These are phyloP conservation scores for Iselma pallidipennis DNA, from an alignment of 2,888 invertebrate genomes.

Conservation along the genomic window DNA sequence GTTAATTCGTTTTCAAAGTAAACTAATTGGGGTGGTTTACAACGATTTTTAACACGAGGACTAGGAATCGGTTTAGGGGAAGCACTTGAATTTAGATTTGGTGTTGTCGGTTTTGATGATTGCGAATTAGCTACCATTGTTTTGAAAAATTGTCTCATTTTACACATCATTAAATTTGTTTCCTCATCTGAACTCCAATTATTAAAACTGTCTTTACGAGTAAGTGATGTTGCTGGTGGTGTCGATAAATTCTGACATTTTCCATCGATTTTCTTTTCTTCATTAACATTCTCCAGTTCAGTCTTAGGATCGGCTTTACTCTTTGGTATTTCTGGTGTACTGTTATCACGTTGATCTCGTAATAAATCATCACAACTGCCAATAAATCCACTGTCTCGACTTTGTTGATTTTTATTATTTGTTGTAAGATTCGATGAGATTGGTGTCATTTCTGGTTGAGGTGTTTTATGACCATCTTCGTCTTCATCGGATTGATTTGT, in stretches of 20 bases:
- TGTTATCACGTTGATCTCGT: slow-evolving; percentile 64
- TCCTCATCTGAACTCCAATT: slow-evolving; percentile 95
- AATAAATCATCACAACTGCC: slow-evolving; percentile 86
- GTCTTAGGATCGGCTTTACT: slow-evolving; percentile 47
- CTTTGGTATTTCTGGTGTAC: slow-evolving; percentile 39
- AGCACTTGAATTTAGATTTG: slow-evolving; percentile 46
- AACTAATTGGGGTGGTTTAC: slow-evolving; percentile 82
- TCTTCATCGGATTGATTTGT: slow-evolving; percentile 66
- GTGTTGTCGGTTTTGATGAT: slow-evolving; percentile 60
- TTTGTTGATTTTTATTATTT: slow-evolving; percentile 77
- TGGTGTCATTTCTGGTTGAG: slow-evolving; percentile 65
- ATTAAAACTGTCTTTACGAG: slow-evolving; percentile 87
- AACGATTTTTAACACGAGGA: slow-evolving; percentile 64
- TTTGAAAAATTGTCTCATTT: slow-evolving; percentile 91
- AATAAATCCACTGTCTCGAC: slow-evolving; percentile 86
- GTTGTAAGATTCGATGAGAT: slow-evolving; percentile 62
- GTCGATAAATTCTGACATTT: slow-evolving; percentile 42
- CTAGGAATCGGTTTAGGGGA: slow-evolving; percentile 59
- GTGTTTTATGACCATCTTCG: slow-evolving; percentile 69
- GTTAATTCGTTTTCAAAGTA: slow-evolving; percentile 91
- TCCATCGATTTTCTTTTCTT: slow-evolving; percentile 63
- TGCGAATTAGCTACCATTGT: slow-evolving; percentile 76
- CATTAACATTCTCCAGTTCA: slow-evolving; percentile 64
- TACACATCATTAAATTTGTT: slow-evolving; percentile 93
- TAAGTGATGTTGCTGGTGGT: slow-evolving; percentile 65